Percentiles rank a stretch among this genome's conserved stretches.
Evolutionary conservation across 2,888 invertebrate genomes (phyloP).

Genomic region (Epirrhoe tristata): DNA sequence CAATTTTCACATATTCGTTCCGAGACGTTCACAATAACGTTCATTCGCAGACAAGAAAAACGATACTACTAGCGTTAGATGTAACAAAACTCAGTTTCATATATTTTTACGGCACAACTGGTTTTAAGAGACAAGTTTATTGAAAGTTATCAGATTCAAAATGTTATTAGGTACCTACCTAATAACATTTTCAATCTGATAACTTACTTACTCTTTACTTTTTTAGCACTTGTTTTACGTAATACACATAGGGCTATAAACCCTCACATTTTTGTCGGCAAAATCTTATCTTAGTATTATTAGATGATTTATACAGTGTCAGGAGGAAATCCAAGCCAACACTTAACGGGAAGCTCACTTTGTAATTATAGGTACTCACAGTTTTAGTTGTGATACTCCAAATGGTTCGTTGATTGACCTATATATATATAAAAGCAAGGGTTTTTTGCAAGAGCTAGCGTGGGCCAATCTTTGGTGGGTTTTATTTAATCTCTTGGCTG

Average conservation of each 20-base stretch:
- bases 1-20: conserved; percentile 12
- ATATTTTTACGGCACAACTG: not conserved
- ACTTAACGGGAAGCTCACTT: too few species aligned
- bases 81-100: not conserved
- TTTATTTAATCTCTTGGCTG: conserved; percentile 17
- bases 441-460: conserved; percentile 11
- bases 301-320: too few species aligned
- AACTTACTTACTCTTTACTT: too few species aligned
- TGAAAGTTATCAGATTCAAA: not conserved
- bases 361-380: too few species aligned
- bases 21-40: not conserved
- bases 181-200: too few species aligned
- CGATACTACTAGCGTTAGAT: not conserved
- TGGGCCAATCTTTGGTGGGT: conserved; percentile 8
- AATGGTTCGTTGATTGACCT: conserved; percentile 6
- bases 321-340: too few species aligned
- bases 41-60: not conserved
- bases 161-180: not conserved
- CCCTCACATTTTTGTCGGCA: not conserved
- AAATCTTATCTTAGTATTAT: too few species aligned
- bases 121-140: not conserved
- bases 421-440: conserved; percentile 2
- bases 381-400: too few species aligned
- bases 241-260: not conserved
- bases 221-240: too few species aligned